These are phyloP conservation scores for Imbricaverruca yamaguchii DNA, from an alignment of 2,888 invertebrate genomes.

Conservation along the genomic window DNA sequence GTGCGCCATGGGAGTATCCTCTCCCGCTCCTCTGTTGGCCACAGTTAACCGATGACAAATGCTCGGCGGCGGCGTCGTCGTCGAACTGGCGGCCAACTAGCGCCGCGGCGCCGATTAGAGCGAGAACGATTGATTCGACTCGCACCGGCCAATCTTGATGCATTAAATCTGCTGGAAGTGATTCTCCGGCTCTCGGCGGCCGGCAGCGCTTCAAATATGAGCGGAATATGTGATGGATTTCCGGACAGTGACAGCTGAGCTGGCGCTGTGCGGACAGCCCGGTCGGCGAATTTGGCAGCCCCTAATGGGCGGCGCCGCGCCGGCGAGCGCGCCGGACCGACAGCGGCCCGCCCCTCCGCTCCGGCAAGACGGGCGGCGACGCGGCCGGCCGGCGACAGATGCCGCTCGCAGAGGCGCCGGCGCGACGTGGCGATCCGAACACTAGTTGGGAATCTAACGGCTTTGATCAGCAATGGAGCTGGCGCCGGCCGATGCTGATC, in stretches of 20 bases:
- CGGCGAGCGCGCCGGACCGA: background rate
- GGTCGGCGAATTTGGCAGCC: background rate
- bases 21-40: background rate
- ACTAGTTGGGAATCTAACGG: too few relatives aligned
- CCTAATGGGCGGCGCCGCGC: background rate
- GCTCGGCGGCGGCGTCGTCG: background rate
- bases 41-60: constrained; percentile 17
- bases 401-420: too few relatives aligned
- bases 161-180: constrained; percentile 21
- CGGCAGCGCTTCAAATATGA: constrained; percentile 8
- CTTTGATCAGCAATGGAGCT: too few relatives aligned
- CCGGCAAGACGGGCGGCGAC: too few relatives aligned
- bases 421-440: too few relatives aligned
- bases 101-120: background rate
- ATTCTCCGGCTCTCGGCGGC: background rate
- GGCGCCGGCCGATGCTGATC: too few relatives aligned
- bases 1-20: background rate
- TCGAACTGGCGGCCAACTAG: background rate
- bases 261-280: background rate
- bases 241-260: constrained; percentile 1
- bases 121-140: constrained; percentile 2
- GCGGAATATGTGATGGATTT: constrained; percentile 7
- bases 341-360: too few relatives aligned
- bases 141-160: constrained; percentile 17
- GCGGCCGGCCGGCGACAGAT: too few relatives aligned